Conservation (phyloP, 2,888 invertebrate species). For the Spodoptera picta region DNA sequence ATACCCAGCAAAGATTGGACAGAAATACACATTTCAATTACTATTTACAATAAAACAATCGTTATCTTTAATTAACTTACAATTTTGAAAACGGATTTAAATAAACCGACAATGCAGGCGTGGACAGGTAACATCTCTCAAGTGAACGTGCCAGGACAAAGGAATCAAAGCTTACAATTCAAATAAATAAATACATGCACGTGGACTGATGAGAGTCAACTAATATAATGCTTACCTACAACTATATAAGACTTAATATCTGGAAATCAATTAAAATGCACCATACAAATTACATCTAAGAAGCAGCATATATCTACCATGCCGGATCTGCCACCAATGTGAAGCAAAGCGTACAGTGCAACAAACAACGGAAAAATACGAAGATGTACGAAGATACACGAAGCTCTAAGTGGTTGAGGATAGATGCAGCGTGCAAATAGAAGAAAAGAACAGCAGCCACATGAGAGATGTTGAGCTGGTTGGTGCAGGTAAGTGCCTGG, state of each 20-base stretch:
- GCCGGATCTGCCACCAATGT: constrained; percentile 48
- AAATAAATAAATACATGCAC: constrained; percentile 73
- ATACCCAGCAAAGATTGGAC: constrained; percentile 79
- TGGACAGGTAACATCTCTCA: constrained; percentile 88
- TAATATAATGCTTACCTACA: constrained; percentile 47
- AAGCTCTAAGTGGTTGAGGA: constrained; percentile 61
- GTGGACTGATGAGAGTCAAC: constrained; percentile 47
- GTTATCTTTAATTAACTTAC: constrained; percentile 22
- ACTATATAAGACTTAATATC: constrained; percentile 36
- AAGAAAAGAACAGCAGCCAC: constrained; percentile 78
- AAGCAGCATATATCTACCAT: constrained; percentile 45
- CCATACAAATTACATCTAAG: constrained; percentile 36
- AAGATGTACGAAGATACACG: constrained; percentile 49
- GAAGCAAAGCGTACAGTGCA: constrained; percentile 65
- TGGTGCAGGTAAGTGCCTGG: constrained; percentile 60
- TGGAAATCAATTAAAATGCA: constrained; percentile 37
- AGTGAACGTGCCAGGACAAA: constrained; percentile 75
- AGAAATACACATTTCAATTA: constrained; percentile 62
- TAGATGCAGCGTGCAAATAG: constrained; percentile 76
- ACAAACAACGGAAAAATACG: constrained; percentile 54
- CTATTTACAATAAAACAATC: constrained; percentile 39
- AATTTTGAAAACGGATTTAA: constrained; percentile 46
- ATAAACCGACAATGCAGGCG: constrained; percentile 74
- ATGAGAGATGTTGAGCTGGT: constrained; percentile 85
- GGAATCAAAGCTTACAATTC: constrained; percentile 61